Conservation (phyloP, 2,113 vertebrate genomes). For the Chaenogobius annularis region DNA sequence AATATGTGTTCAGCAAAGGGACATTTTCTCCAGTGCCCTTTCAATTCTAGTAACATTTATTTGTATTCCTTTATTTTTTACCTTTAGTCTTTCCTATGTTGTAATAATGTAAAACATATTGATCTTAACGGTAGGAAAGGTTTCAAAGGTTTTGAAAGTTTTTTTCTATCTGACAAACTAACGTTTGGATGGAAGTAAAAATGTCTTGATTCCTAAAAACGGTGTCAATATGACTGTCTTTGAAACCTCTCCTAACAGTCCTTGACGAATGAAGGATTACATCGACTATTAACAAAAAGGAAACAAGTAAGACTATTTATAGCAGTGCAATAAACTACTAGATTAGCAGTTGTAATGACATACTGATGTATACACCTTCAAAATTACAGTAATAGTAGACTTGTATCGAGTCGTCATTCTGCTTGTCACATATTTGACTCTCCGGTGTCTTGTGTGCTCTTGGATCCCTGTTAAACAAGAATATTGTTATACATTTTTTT, state of each 20-base stretch:
- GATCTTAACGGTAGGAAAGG: too few species aligned
- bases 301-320: conserved; percentile 9
- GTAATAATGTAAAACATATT: not conserved
- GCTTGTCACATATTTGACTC: conserved; percentile 64
- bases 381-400: not conserved
- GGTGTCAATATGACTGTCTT: too few species aligned
- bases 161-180: too few species aligned
- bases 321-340: conserved; percentile 5
- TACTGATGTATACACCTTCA: not conserved
- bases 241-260: too few species aligned
- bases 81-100: not conserved
- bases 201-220: too few species aligned
- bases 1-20: not conserved
- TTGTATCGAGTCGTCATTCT: not conserved
- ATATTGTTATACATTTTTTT: not conserved
- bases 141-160: too few species aligned
- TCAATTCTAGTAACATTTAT: not conserved
- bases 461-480: conserved; percentile 59
- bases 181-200: too few species aligned
- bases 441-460: conserved; percentile 67
- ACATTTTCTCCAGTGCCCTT: not conserved
- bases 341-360: not conserved
- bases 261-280: too few species aligned
- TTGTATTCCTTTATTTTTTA: not conserved
- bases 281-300: not conserved